A percentile compares a stretch with the other conserved stretches of the same genome.
phyloP scores from a whole-genome alignment of 2,797 vertebrate genomes.

The Pteropus rufus region DNA sequence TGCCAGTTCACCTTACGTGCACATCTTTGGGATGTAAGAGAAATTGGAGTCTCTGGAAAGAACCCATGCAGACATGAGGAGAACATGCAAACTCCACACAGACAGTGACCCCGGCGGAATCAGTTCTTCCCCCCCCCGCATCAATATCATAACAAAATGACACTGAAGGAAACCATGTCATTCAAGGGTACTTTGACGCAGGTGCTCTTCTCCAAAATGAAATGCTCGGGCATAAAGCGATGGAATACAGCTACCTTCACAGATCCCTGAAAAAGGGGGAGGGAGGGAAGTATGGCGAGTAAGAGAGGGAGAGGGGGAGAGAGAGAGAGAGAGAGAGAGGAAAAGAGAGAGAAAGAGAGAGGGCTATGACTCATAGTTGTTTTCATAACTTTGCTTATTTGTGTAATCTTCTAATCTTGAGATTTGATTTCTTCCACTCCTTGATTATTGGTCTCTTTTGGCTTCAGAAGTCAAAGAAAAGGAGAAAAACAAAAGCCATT shows the following conservation, averaged over 20 bases:
- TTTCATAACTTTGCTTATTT: not conserved
- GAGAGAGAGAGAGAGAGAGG: not conserved
- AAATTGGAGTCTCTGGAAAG: not conserved
- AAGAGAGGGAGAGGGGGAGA: rapidly evolving
- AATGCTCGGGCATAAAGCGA: not conserved
- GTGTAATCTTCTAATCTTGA: not conserved
- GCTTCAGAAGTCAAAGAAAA: not conserved
- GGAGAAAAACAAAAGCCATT: not conserved
- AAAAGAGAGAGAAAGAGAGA: not conserved
- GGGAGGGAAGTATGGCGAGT: rapidly evolving
- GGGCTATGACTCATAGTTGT: not conserved
- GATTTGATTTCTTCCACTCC: not conserved
- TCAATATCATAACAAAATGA: not conserved
- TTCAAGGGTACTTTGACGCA: not conserved
- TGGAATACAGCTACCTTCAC: not conserved
- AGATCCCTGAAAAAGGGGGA: rapidly evolving
- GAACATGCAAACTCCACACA: not conserved
- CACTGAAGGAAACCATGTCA: not conserved
- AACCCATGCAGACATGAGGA: not conserved
- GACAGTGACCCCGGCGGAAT: not conserved
- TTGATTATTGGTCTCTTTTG: not conserved
- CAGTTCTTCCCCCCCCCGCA: too few species aligned
- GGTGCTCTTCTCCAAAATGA: not conserved
- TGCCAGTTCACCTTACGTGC: not conserved
- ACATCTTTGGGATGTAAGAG: not conserved